Evolutionary conservation across 2,888 invertebrate genomes (phyloP), one percentile per base, ranked within the genome.

Genomic region (Eupeodes luniger): DNA sequence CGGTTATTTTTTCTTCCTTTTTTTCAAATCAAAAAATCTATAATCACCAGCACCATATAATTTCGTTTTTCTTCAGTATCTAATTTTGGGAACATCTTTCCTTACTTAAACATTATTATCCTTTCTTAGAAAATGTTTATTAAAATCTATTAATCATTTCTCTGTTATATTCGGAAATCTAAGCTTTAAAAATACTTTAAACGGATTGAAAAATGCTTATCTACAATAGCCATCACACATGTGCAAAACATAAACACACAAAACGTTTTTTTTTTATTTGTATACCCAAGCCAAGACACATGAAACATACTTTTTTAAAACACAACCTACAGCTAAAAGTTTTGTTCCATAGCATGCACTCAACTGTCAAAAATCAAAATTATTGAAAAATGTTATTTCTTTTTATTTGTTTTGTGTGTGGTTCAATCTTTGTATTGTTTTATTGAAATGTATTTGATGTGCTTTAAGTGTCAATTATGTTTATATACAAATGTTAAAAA

Each of bases 251-350:
- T n/a, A 77, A 36, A 57, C 47, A 66, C 14, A 55, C n/a, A 53
- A 27, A 69, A 55, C 16, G 16, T 11, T 40, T 16, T 55, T 27
- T 27, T 19, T 19, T 19, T 19, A 1, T 64, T 72, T 53, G n/a
- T 67, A 77, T 11, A 89, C 80, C 86, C 90, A 89, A 89, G 88
- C 85, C 89, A 89, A 89, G 34, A 81, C 77, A 79, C 19, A 74
- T 16, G 53, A 72, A 64, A 47, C 44, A 5, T 34, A 79, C 40
- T 44, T 53, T 62, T 67, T 57, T 51, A 10, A 78, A 70, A 66
- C 57, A 80, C 12, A 40, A 34, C 40, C 19, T 40, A 40, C 27
- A 36, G 36, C 70, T 5, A 40, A 75, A 27, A 57, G 69, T 78
- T 69, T 81, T 61, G 75, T 81, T 77, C 81, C 80, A 83, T 83